These are phyloP conservation scores for Carterocephalus palaemon DNA, from an alignment of 2,888 invertebrate species.

Conservation along the genomic window DNA sequence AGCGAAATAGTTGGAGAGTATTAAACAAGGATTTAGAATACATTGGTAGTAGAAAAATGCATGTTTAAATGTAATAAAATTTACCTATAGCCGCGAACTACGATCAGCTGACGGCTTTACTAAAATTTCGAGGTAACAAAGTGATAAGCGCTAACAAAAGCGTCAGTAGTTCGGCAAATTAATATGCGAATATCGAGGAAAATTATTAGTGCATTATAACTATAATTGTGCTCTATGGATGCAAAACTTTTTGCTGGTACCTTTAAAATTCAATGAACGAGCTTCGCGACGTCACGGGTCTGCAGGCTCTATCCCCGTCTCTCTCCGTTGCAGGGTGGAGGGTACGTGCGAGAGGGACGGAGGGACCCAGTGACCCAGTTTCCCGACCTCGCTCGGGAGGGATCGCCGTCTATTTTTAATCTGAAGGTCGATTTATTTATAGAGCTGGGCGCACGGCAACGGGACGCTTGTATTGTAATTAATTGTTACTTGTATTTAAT, in stretches of 20 bases:
- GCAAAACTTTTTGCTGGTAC: conserved; percentile 44
- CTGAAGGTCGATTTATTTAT: conserved; percentile 78
- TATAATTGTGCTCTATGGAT: too few species aligned
- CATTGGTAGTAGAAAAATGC: too few species aligned
- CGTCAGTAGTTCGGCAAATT: too few species aligned
- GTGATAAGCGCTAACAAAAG: too few species aligned
- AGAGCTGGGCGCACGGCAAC: conserved; percentile 49
- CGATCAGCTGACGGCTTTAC: too few species aligned
- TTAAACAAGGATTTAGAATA: neutral
- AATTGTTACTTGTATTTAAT: conserved; percentile 36
- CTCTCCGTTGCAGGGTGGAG: conserved; percentile 27
- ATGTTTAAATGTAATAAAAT: too few species aligned
- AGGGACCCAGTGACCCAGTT: conserved; percentile 66
- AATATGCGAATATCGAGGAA: too few species aligned
- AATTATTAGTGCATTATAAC: too few species aligned
- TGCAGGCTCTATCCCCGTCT: conserved; percentile 58
- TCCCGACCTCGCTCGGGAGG: conserved; percentile 71
- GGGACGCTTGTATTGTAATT: conserved; percentile 40
- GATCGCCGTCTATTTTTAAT: conserved; percentile 76
- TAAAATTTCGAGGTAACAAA: too few species aligned
- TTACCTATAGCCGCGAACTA: too few species aligned
- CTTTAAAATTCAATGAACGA: conserved; percentile 75
- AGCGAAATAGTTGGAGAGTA: neutral
- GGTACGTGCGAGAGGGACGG: conserved; percentile 44
- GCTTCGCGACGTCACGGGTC: conserved; percentile 63